Conservation (phyloP, 2,113 vertebrate genomes). For the Balaeniceps rex region DNA sequence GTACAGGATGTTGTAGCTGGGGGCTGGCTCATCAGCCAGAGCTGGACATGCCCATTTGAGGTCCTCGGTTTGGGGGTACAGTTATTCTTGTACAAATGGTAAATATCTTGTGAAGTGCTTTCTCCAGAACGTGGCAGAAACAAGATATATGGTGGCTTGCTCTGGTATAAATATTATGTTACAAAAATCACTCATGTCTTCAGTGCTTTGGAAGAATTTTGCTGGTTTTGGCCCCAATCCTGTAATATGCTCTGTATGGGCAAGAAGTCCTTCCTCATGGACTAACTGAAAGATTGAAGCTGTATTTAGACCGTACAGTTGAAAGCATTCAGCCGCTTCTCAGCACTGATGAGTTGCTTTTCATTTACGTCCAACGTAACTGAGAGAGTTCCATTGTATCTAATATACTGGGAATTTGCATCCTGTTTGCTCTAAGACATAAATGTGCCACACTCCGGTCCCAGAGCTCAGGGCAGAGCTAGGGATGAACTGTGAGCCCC, state of each 20-base stretch:
- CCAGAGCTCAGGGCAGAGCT: neutral
- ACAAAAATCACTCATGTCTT: constrained; percentile 32
- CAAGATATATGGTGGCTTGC: neutral
- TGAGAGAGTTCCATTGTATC: neutral
- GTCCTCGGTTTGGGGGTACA: neutral
- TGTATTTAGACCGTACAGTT: neutral
- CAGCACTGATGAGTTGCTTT: neutral
- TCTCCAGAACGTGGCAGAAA: neutral
- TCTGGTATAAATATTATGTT: constrained; percentile 21
- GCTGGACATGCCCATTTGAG: neutral
- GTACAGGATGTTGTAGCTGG: neutral
- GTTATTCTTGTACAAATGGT: neutral
- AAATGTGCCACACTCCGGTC: neutral
- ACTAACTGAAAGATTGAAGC: neutral
- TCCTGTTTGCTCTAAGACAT: neutral
- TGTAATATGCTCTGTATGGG: constrained; percentile 11
- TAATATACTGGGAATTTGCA: neutral
- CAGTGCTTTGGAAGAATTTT: neutral
- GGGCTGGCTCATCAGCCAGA: neutral
- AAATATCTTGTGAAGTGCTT: neutral
- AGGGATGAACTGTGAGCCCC: neutral
- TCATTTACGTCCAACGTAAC: neutral
- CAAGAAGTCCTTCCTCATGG: constrained; percentile 3
- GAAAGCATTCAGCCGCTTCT: constrained; percentile 11
- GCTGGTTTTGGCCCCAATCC: constrained; percentile 50